Evolutionary conservation across 2,797 vertebrate genomes (phyloP).

Genomic region (Scolopax rusticola): DNA sequence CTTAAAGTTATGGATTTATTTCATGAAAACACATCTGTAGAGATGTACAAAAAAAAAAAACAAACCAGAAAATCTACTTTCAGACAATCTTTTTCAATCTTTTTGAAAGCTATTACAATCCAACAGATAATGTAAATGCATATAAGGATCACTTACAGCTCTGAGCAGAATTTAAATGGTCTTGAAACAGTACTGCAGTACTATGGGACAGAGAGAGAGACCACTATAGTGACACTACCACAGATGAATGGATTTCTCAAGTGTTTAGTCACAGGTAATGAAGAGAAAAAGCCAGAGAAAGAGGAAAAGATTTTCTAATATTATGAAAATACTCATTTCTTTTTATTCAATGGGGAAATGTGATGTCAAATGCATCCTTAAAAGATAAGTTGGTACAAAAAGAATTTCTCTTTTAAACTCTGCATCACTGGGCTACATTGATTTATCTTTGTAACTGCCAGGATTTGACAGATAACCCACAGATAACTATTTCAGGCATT

Average conservation of each 20-base stretch:
- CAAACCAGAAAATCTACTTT: background rate
- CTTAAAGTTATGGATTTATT: too few relatives aligned
- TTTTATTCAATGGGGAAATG: background rate
- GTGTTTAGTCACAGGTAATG: constrained; percentile 4
- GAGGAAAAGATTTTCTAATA: background rate
- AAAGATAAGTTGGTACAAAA: background rate
- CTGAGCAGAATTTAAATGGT: constrained; percentile 6
- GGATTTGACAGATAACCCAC: background rate
- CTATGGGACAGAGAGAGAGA: background rate
- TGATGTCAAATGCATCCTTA: background rate
- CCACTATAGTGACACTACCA: background rate
- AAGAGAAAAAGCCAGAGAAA: background rate
- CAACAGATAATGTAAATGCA: constrained; percentile 15
- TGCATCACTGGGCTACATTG: background rate
- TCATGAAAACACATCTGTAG: background rate
- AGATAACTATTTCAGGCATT: background rate
- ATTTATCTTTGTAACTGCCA: background rate
- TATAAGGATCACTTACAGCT: background rate
- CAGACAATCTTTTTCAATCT: background rate
- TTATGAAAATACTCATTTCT: constrained; percentile 1
- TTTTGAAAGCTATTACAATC: constrained; percentile 16
- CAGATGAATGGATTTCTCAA: constrained; percentile 11
- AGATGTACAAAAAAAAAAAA: background rate
- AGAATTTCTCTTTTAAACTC: background rate
- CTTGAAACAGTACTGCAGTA: background rate